These are phyloP conservation scores for Nemoura dubitans DNA, from an alignment of 2,888 invertebrate genomes.

Conservation along the genomic window DNA sequence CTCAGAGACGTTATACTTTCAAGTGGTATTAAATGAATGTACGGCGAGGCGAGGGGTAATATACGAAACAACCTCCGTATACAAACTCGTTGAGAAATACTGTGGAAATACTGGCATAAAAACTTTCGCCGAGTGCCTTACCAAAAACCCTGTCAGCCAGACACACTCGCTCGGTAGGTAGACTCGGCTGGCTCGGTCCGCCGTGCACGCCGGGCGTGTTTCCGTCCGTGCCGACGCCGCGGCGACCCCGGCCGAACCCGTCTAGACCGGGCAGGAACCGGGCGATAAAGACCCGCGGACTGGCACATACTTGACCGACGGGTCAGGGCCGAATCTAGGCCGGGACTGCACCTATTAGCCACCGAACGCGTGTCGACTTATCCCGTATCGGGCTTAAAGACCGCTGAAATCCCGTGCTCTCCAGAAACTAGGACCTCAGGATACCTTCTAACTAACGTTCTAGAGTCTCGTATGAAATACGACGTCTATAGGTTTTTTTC, in stretches of 20 bases:
- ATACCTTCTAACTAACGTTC: too few species aligned
- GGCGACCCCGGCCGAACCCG: too few species aligned
- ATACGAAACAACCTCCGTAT: not conserved
- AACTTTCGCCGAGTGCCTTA: not conserved
- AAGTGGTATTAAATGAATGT: not conserved
- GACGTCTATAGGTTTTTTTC: not conserved
- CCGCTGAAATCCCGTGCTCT: not conserved
- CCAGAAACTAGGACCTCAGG: not conserved
- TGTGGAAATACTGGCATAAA: not conserved
- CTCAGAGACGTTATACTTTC: not conserved
- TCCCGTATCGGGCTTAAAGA: not conserved
- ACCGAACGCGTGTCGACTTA: not conserved
- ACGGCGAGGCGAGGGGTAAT: not conserved
- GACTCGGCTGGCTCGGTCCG: not conserved
- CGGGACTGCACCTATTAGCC: too few species aligned
- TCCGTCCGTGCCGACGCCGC: too few species aligned
- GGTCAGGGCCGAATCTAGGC: too few species aligned
- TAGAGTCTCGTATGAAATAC: not conserved
- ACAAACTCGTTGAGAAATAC: not conserved
- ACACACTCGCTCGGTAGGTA: not conserved
- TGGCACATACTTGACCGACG: too few species aligned
- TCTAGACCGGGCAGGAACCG: too few species aligned
- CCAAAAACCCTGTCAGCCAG: not conserved
- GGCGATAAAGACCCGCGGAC: too few species aligned
- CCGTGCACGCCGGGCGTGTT: too few species aligned